These are phyloP conservation scores for Empis stercorea DNA, from an alignment of 2,888 invertebrate genomes.

Conservation along the genomic window DNA sequence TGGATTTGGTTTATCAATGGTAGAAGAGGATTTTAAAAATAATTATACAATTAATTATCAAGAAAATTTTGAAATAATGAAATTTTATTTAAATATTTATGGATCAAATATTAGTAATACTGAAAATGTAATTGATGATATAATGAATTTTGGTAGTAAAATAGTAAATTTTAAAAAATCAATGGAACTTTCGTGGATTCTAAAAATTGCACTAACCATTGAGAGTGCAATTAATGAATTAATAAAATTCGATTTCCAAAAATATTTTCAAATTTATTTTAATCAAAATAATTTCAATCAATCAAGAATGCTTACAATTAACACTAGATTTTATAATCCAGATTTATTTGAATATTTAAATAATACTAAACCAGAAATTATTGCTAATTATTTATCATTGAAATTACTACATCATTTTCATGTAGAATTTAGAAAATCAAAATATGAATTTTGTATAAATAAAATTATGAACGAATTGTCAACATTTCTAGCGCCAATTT, in stretches of 20 bases:
- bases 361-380: neutral
- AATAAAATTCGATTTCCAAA: constrained; percentile 1
- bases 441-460: neutral
- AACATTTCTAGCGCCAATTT: neutral
- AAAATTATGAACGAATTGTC: neutral
- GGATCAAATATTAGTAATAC: neutral
- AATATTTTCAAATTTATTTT: neutral
- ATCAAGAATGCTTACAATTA: neutral
- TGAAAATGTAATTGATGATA: neutral
- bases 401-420: neutral
- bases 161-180: neutral
- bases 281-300: neutral
- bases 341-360: neutral
- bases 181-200: too few species aligned
- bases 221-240: neutral
- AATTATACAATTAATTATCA: neutral
- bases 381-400: constrained; percentile 5
- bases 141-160: neutral
- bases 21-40: neutral
- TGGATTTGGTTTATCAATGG: neutral
- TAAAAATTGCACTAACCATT: neutral
- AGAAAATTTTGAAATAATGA: neutral
- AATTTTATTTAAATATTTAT: neutral
- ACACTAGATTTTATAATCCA: neutral
- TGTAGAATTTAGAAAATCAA: neutral